Base-by-base conservation (phyloP, 2,888 invertebrate genomes). In the Azorinus chamasolen region DNA sequence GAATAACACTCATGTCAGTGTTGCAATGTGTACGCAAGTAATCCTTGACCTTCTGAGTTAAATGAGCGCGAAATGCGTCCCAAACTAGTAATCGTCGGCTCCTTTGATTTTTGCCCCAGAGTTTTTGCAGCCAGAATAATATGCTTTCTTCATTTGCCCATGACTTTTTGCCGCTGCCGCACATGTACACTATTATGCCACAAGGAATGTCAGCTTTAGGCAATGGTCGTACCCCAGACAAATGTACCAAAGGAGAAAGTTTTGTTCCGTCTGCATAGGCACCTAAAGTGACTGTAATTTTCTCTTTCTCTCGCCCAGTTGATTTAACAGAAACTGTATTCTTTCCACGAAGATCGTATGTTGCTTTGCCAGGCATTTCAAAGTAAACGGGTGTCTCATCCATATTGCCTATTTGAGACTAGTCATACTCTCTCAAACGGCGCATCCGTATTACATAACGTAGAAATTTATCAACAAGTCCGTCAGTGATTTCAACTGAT, bases 311-410 rank as follows among this genome's bases (percentile, higher is more conserved):
- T n/a, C 63, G 70, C 20, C 70, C 70, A 10, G 70, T 71, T 0
- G 57, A 63, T 14, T 55, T 32, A 16, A 70, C 54, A 14, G 62
- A 37, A 37, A 70, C 41, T 16, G 70, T 25, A 24, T 62, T 70
- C 18, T 70, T 54, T 12, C 70, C 70, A 16, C 51, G 50, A 8
- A 24, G 59, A 18, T 59, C 41, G 1, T 51, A 24, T 8, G 59
- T 68, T 2, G 68, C 50, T 37, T 68, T 68, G 10, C 68, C 68
- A 14, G 68, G 68, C 68, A 68, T 68, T 27, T 68, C 68, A n/a
- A 68, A 68, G 41, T 51, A 58, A n/a, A 68, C 50, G 5, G 59
- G 51, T 10, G 59, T 50, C 22, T 48, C 50, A 22, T 50, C 59
- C 51, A 59, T 59, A 41, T 51, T 68, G 22, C 50, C 59, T 24